Base-by-base conservation (phyloP, 2,113 vertebrate species). In the Bubo bubo region DNA sequence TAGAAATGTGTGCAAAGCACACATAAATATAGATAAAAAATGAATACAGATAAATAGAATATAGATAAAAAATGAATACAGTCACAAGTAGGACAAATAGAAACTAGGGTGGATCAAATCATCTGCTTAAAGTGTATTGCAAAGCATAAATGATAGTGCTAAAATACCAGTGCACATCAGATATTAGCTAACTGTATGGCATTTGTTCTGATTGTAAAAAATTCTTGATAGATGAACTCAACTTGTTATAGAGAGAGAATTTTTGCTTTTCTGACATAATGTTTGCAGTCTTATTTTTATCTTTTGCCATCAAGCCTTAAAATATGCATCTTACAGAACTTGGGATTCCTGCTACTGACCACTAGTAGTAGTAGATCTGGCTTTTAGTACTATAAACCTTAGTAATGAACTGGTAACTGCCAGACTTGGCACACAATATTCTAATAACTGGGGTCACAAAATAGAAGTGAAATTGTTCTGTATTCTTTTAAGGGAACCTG, bases 401-500 rank as follows among this genome's bases (percentile, higher is more conserved):
- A 79, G 45, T 37, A 67, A 17, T 35, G 27, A 63, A 9, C 24
- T 39, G 9, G 14, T 58, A 72, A 34, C 60, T 24, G 41, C 41
- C n/a, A 82, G 41, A 72, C 8, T 32, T 64, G 49, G 32, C 23
- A 23, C 19, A 19, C 10, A 10, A 8, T 84, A 37, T 55, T 77
- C 22, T 60, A 63, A 28, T 64, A 56, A 21, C 0, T 0, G 26
- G 27, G 9, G 9, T 55, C 13, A 37, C 9, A 17, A 27, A 23
- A 43, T 12, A 66, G 50, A 88, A 86, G 52, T 83, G 6, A 88
- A 88, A 53, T 73, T 18, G 27, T 41, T 70, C 50, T 37, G 6
- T 83, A 79, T 95, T 84, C 27, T 70, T 92, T 66, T 62, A 66
- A 41, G 82, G 45, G 41, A 97, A 67, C 15, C 14, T 79, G 21